These are phyloP conservation scores for Selene dorsalis DNA, from an alignment of 2,797 vertebrate species.

Conservation along the genomic window DNA sequence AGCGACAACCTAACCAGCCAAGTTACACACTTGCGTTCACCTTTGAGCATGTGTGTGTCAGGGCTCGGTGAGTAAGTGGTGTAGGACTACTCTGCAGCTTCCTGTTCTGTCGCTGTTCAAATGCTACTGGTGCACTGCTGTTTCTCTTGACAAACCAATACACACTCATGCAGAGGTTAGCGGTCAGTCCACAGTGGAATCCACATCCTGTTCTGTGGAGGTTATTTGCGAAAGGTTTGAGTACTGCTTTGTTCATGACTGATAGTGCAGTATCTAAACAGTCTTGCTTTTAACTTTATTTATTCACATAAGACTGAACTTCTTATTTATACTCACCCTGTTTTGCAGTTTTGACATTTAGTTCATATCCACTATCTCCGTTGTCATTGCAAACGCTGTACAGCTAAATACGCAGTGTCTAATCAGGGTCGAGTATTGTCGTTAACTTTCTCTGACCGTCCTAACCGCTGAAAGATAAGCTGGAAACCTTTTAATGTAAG, in stretches of 20 bases:
- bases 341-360: background rate
- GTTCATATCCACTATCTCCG: background rate
- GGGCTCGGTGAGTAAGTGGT: conserved; percentile 49
- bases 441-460: conserved; percentile 18
- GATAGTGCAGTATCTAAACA: background rate
- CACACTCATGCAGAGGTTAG: conserved; percentile 36
- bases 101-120: conserved; percentile 62
- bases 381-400: too few relatives aligned
- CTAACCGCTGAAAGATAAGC: conserved; percentile 4
- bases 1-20: conserved; percentile 33
- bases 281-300: conserved; percentile 11
- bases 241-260: background rate
- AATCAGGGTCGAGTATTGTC: conserved; percentile 17
- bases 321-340: background rate
- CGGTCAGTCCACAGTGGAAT: conserved; percentile 44
- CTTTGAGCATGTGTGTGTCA: conserved; percentile 43
- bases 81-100: conserved; percentile 59
- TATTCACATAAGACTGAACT: background rate
- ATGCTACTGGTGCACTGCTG: conserved; percentile 16
- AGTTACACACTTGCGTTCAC: conserved; percentile 45
- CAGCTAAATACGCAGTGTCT: background rate
- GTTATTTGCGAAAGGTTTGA: conserved; percentile 37
- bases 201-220: conserved; percentile 64
- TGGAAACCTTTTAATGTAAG: conserved; percentile 27
- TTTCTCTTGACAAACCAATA: conserved; percentile 44